Percentiles rank a stretch among this genome's conserved stretches.
Evolutionary conservation across 30 jellyfish, hydroid and myxozoan genomes (phyloP).

Genomic region (Hydractinia symbiolongicarpus): DNA sequence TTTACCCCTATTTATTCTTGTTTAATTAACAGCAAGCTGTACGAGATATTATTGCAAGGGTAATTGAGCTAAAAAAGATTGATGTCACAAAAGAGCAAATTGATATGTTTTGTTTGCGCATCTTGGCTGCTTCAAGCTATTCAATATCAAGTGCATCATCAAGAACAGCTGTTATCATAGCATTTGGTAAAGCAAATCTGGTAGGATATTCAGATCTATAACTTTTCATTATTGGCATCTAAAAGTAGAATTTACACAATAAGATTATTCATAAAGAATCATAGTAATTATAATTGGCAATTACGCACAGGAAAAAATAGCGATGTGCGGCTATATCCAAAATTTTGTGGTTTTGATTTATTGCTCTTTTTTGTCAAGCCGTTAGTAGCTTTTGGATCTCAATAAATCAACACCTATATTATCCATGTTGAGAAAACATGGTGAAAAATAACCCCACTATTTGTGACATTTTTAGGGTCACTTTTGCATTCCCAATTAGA

Average conservation of each 20-base stretch:
- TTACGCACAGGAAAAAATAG: no score
- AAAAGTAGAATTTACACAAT: not conserved
- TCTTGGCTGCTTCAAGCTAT: conserved; percentile 87
- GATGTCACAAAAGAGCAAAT: conserved; percentile 85
- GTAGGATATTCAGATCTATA: conserved; percentile 26
- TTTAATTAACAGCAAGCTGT: conserved; percentile 79
- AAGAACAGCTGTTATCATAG: conserved; percentile 94
- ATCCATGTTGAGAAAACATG: not conserved
- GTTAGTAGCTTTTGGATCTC: no score
- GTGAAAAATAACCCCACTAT: not conserved
- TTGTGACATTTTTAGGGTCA: conserved; percentile 11
- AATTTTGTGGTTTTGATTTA: no score
- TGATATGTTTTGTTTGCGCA: conserved; percentile 90
- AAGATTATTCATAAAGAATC: not conserved
- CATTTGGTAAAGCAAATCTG: conserved; percentile 91
- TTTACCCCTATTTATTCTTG: not conserved
- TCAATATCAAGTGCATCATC: conserved; percentile 85
- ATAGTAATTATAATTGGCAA: no score
- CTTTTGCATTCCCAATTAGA: not conserved
- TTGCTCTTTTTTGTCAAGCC: no score
- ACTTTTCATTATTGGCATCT: not conserved
- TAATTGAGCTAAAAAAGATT: conserved; percentile 46
- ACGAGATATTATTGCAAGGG: conserved; percentile 54
- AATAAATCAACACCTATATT: no score
- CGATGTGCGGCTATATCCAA: no score